These are phyloP conservation scores for Pavo muticus DNA, from an alignment of 2,113 vertebrate species.

Conservation along the genomic window DNA sequence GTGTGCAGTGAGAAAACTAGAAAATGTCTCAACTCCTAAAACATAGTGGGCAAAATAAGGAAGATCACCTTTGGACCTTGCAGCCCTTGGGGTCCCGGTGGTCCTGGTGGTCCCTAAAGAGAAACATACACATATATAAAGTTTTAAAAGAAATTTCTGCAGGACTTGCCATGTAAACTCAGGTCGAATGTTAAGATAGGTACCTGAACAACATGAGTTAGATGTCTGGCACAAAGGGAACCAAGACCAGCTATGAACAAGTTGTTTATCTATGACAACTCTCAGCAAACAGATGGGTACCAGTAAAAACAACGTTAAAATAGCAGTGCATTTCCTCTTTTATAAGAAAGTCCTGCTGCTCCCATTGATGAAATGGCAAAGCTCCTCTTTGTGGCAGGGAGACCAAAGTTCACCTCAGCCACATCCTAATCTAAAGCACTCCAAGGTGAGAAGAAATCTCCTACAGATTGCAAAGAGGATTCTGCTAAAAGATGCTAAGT, in stretches of 20 bases:
- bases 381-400: background rate
- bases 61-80: constrained; percentile 89
- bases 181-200: background rate
- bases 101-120: constrained; percentile 92
- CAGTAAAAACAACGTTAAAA: background rate
- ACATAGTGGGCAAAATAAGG: background rate
- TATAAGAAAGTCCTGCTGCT: background rate
- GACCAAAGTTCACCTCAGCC: background rate
- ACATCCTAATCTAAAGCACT: background rate
- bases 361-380: constrained; percentile 11
- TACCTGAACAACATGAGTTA: background rate
- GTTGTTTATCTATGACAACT: background rate
- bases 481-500: background rate
- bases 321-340: background rate
- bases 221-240: background rate
- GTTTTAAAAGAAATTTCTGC: background rate
- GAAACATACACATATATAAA: constrained; percentile 44
- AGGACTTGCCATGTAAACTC: background rate
- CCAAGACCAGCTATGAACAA: background rate
- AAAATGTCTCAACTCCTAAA: background rate
- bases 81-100: constrained; percentile 86
- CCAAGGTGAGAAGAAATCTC: background rate
- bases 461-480: background rate
- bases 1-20: background rate
- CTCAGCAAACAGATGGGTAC: background rate